Conservation (phyloP, 2,113 vertebrate genomes). For the Syngnathus floridae region DNA sequence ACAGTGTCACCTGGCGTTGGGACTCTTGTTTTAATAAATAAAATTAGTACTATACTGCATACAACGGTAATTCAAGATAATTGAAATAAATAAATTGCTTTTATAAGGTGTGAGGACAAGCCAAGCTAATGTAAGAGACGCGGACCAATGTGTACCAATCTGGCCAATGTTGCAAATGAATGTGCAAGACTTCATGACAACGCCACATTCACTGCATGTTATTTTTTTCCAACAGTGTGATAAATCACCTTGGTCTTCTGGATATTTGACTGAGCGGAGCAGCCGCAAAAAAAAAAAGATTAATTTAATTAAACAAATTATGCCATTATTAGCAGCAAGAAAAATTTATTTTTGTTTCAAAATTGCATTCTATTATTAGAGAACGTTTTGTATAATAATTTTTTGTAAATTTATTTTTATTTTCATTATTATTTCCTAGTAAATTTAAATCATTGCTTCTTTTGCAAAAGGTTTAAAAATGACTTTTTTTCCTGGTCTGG, state of each 20-base stretch:
- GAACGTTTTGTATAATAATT: not conserved
- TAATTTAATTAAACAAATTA: not conserved
- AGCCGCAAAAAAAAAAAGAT: not conserved
- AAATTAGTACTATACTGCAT: too few species aligned
- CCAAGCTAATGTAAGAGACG: not conserved
- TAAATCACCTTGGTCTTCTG: not conserved
- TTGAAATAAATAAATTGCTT: not conserved
- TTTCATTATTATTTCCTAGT: not conserved
- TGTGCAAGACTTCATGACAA: constrained; percentile 18
- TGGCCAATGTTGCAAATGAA: constrained; percentile 15
- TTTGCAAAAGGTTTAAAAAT: not conserved
- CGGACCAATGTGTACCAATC: not conserved
- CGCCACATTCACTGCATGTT: constrained; percentile 1
- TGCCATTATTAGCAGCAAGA: not conserved
- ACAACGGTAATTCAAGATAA: not conserved
- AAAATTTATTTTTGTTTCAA: too few species aligned
- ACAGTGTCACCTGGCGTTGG: too few species aligned
- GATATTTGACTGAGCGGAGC: constrained; percentile 6
- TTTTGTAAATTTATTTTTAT: not conserved
- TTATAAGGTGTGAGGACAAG: not conserved
- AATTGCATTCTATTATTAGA: not conserved
- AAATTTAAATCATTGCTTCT: too few species aligned
- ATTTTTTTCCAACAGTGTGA: constrained; percentile 7
- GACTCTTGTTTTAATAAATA: too few species aligned
- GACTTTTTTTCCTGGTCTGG: not conserved